Conservation (phyloP, 2,797 vertebrate species). For the Morus bassanus region DNA sequence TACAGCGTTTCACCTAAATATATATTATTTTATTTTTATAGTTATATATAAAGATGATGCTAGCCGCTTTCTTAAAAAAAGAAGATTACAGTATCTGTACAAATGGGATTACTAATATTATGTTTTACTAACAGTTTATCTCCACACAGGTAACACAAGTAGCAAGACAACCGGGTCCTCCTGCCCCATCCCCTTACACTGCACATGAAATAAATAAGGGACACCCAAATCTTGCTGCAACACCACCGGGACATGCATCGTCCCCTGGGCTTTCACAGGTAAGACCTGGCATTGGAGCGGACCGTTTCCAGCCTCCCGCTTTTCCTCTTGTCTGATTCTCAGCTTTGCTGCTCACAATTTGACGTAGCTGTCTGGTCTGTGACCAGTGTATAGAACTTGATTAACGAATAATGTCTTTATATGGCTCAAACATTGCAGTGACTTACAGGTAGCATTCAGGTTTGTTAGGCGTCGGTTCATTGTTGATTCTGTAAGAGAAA, state of each 20-base stretch:
- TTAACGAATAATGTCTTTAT: not conserved
- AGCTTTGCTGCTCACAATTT: not conserved
- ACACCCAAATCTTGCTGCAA: slow-evolving; percentile 91
- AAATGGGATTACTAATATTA: slow-evolving; percentile 19
- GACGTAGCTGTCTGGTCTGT: not conserved
- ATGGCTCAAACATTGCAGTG: not conserved
- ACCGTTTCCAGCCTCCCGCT: not conserved
- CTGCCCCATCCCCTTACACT: slow-evolving; percentile 85
- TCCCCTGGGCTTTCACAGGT: slow-evolving; percentile 96
- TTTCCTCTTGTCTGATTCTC: not conserved
- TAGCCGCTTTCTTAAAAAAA: not conserved
- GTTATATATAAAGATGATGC: not conserved
- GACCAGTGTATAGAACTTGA: not conserved
- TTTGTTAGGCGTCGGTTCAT: not conserved
- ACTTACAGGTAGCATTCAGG: rapidly evolving
- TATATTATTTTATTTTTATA: not conserved
- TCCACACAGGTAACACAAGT: slow-evolving; percentile 83
- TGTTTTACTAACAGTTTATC: slow-evolving; percentile 69
- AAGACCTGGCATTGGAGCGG: slow-evolving; percentile 74
- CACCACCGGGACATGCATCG: slow-evolving; percentile 92
- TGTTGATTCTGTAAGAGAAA: not conserved
- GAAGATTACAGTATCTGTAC: not conserved
- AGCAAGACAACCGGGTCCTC: slow-evolving; percentile 86
- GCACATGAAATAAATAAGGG: slow-evolving; percentile 96
- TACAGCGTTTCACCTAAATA: not conserved